Base-by-base conservation (phyloP, 2,888 invertebrate genomes). In the Cryptocheilus praepositus region DNA sequence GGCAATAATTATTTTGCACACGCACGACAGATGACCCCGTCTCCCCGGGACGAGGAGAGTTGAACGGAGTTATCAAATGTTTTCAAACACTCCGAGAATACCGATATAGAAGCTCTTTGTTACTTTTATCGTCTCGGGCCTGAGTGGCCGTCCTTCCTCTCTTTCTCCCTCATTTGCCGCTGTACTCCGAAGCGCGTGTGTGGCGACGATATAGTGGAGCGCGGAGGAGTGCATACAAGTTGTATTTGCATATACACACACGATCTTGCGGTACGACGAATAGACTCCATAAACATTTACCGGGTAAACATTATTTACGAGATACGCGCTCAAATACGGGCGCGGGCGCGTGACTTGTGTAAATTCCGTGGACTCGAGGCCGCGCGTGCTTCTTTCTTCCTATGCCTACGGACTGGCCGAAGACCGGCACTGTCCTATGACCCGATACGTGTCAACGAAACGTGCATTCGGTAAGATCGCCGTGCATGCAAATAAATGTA, bases 31-130 rank as follows among this genome's bases (percentile, higher is more conserved):
- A 81, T 81, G 80, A 81, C 75, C 80, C 67, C 70, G 60, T 7
- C 49, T 25, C 25, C 52, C 43, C 69, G 21, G 52, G 45, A 57
- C 36, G 36, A 36, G 36, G 36, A 36, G 36, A 11, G 36, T 11
- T 22, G 53, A 8, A n/a, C 55, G 22, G 71, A 66, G 66, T 81
- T 81, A 81, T 81, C 80, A 75, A 80, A 77, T 81, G 80, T 81
- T 81, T 81, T 78, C 67, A 69, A 75, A 73, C 63, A 53, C 59
- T 54, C 57, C 60, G 72, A 60, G 22, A 64, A 72, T 61, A 56
- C 61, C 63, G 71, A 78, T 79, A 78, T 61, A 66, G 67, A 15
- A 70, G 60, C 63, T 73, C 80, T 79, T 79, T 75, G 75, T 78
- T 71, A 67, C 60, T 73, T 78, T 76, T 71, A 74, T 77, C 77